Percentiles rank a stretch among this genome's conserved stretches.
Conservation (phyloP, 2,797 vertebrate species). For the Yasuhikotakia modesta region DNA sequence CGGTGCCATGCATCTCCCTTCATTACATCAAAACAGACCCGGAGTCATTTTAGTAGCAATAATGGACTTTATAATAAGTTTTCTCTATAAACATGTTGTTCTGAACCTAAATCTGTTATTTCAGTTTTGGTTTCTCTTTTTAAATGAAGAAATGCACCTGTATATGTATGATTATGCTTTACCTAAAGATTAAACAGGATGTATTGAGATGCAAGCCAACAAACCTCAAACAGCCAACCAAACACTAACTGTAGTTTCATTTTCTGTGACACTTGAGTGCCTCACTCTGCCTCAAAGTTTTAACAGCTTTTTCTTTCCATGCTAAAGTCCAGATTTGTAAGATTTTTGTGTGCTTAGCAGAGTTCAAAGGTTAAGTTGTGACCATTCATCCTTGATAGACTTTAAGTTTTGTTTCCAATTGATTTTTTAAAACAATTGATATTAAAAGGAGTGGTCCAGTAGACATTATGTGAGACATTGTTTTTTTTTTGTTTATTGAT, state of each 20-base stretch:
- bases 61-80: slow-evolving; percentile 47
- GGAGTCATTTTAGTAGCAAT: slow-evolving; percentile 57
- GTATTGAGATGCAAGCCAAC: slow-evolving; percentile 54
- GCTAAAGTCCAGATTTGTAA: slow-evolving; percentile 23
- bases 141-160: slow-evolving; percentile 40
- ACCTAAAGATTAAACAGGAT: slow-evolving; percentile 14
- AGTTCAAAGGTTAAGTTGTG: slow-evolving; percentile 34
- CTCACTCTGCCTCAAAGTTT: slow-evolving; percentile 50
- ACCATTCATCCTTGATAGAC: slow-evolving; percentile 20
- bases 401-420: not conserved
- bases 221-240: slow-evolving; percentile 57
- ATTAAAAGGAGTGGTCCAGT: not conserved
- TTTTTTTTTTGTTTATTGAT: slow-evolving; percentile 6
- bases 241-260: slow-evolving; percentile 57
- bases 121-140: slow-evolving; percentile 27
- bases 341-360: slow-evolving; percentile 26
- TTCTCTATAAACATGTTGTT: slow-evolving; percentile 29
- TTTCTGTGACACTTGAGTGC: slow-evolving; percentile 53
- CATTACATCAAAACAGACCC: slow-evolving; percentile 45
- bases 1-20: slow-evolving; percentile 40
- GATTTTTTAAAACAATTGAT: not conserved
- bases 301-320: slow-evolving; percentile 28
- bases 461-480: not conserved
- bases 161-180: slow-evolving; percentile 52
- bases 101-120: slow-evolving; percentile 2